Base-by-base conservation (phyloP, 2,113 vertebrate species). In the Phylloscopus trochilus region DNA sequence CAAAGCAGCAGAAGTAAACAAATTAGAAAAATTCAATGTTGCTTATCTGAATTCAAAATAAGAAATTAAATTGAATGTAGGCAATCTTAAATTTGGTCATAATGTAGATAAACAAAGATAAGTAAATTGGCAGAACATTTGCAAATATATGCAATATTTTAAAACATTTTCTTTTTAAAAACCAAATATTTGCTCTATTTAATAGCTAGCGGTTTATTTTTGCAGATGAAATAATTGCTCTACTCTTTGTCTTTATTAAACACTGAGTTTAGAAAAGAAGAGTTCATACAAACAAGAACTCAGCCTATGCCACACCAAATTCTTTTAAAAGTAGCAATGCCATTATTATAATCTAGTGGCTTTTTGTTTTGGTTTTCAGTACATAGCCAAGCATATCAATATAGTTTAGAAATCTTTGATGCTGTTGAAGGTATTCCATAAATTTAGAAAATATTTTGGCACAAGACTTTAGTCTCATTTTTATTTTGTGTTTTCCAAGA, bases 131-230 rank as follows among this genome's bases (percentile, higher is more conserved):
- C 77, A 64, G 16, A 80, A 78, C 41, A 89, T 92, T 62, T 91
- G 79, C 68, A 96, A 97, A 96, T 92, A 95, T 53, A 58, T 44
- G 21, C 31, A 90, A 56, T 92, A 94, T 91, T 96, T 86, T 85
- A 96, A 97, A 97, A 92, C 64, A 87, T 93, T 97, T 97, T 96
- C 10, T 63, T 95, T 91, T 85, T 67, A 56, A 24, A 88, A 92
- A 13, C 77, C 69, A 96, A 97, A 97, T 96, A 97, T 97, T 97
- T 97, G 86, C 23, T 90, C 37, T 62, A 63, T 90, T 96, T 95
- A 97, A 96, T 96, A 95, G 83, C 75, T 93, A 69, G 21, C 13
- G 76, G 56, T 92, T 97, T 97, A 93, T 89, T 96, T 97, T 94
- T 90, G 83, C 27, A 62, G 15, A 28, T 93, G 89, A 95, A 97